phyloP scores from a whole-genome alignment of 1,140 invertebrate species.

The Tribolium madens region DNA sequence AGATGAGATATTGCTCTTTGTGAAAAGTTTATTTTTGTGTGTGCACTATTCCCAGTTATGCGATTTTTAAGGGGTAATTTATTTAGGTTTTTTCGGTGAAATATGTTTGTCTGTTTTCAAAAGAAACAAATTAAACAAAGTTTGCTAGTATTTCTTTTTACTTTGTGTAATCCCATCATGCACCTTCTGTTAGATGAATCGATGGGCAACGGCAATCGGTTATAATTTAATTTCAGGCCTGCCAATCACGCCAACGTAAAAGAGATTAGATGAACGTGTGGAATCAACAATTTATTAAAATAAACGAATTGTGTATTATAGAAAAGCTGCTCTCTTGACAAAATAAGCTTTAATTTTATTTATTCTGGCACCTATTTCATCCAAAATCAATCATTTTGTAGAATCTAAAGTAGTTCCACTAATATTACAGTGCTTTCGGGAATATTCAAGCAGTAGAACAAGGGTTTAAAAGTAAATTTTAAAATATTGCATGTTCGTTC shows the following conservation, averaged over 20 bases:
- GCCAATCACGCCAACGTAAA: constrained; percentile 16
- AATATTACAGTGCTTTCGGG: neutral
- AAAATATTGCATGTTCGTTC: too few relatives aligned
- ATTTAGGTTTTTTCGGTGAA: constrained; percentile 2
- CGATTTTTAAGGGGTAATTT: constrained; percentile 14
- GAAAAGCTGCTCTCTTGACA: neutral
- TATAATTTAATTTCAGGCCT: constrained; percentile 28
- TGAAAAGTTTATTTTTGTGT: constrained; percentile 35
- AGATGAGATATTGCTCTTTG: constrained; percentile 25
- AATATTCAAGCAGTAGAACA: neutral
- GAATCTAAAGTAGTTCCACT: too few relatives aligned
- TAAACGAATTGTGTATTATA: neutral
- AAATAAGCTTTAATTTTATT: neutral
- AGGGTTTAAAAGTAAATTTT: too few relatives aligned
- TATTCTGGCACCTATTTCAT: neutral
- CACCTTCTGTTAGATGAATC: neutral
- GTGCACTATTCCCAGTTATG: constrained; percentile 32
- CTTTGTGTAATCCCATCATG: too few relatives aligned
- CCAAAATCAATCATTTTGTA: neutral
- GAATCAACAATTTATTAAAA: constrained; percentile 27
- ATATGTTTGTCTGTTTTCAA: constrained; percentile 7
- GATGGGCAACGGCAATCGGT: neutral
- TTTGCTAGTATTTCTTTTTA: too few relatives aligned
- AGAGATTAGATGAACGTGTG: constrained; percentile 12
- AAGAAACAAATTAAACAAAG: neutral